Conservation (phyloP, 2,113 vertebrate genomes). For the Catharus fuscescens region DNA sequence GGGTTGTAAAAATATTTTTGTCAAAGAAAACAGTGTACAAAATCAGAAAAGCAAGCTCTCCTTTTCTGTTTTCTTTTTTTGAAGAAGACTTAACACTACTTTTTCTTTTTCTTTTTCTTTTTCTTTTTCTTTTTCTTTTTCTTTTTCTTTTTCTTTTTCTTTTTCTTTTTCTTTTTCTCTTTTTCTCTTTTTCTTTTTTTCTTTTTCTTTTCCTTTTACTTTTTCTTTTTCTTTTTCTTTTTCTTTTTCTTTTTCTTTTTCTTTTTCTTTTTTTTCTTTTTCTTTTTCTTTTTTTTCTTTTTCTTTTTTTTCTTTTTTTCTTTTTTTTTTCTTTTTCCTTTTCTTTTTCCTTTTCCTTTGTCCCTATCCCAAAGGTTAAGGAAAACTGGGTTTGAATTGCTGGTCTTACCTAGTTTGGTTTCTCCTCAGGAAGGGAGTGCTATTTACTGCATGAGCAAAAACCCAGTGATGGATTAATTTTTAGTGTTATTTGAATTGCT, state of each 20-base stretch:
- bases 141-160: background rate
- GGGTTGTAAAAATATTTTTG: background rate
- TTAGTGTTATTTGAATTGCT: conserved; percentile 7
- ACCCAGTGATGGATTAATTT: conserved; percentile 1
- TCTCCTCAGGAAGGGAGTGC: background rate
- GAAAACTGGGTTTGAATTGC: background rate
- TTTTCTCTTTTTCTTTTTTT: fast-evolving
- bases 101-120: fast-evolving
- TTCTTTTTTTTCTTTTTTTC: background rate
- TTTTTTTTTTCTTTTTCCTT: fast-evolving
- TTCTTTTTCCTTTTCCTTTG: fast-evolving
- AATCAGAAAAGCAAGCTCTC: background rate
- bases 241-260: fast-evolving
- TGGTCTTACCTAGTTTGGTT: background rate
- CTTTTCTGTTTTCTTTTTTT: background rate
- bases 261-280: fast-evolving
- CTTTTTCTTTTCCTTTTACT: fast-evolving
- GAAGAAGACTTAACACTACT: background rate
- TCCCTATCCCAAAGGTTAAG: background rate
- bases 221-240: background rate
- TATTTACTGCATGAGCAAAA: conserved; percentile 16
- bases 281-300: fast-evolving
- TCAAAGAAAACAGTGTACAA: background rate
- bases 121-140: no score
- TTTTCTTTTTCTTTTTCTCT: fast-evolving